A percentile compares a stretch with the other conserved stretches of the same genome.
Evolutionary conservation across 2,888 invertebrate genomes (phyloP).

Genomic region (Gandaritis pyraliata): DNA sequence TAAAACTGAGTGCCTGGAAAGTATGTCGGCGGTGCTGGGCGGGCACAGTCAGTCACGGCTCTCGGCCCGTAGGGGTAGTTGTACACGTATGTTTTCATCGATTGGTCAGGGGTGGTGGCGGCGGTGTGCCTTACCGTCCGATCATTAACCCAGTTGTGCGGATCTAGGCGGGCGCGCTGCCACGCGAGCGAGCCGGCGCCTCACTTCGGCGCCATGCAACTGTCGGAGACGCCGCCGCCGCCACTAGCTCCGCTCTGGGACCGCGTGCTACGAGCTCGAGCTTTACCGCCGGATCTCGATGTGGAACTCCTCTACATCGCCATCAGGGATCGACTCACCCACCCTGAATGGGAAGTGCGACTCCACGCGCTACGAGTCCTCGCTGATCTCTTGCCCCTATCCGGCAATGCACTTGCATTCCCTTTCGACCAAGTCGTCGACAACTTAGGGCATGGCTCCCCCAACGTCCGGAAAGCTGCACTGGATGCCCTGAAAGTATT

Average conservation of each 20-base stretch:
- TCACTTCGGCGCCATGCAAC: constrained; percentile 73
- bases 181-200: constrained; percentile 61
- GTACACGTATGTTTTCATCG: constrained; percentile 65
- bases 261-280: constrained; percentile 89
- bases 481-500: constrained; percentile 90
- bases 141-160: constrained; percentile 83
- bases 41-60: constrained; percentile 2
- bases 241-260: constrained; percentile 92
- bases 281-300: constrained; percentile 88
- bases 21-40: constrained; percentile 12
- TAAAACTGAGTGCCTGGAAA: background rate
- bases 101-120: constrained; percentile 77
- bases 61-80: constrained; percentile 28
- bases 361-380: constrained; percentile 92
- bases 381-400: constrained; percentile 90
- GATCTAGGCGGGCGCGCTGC: constrained; percentile 76
- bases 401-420: constrained; percentile 87
- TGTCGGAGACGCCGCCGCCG: constrained; percentile 77
- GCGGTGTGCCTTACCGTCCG: constrained; percentile 77
- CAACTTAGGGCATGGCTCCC: constrained; percentile 91
- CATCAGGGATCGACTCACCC: constrained; percentile 88
- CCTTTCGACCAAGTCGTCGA: constrained; percentile 90
- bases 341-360: constrained; percentile 93
- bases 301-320: constrained; percentile 87
- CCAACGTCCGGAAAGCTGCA: constrained; percentile 92